Evolutionary conservation across 2,113 vertebrate species (phyloP).

Genomic region (Hoplias malabaricus): DNA sequence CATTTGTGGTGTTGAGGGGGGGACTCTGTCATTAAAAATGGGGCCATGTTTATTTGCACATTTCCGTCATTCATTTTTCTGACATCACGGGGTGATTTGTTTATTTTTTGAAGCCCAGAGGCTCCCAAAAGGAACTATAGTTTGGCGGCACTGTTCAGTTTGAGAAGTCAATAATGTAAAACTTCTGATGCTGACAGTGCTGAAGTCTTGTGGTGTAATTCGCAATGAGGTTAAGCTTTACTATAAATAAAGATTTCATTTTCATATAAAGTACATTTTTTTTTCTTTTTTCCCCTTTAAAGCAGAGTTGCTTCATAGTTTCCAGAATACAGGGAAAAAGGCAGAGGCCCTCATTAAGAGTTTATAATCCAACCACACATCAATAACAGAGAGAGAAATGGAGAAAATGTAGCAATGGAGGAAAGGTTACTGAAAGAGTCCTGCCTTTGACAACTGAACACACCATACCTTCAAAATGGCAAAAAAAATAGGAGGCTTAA

Average conservation of each 20-base stretch:
- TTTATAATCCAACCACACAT: constrained; percentile 73
- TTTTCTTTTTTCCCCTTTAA: constrained; percentile 14
- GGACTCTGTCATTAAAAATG: constrained; percentile 14
- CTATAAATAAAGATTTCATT: constrained; percentile 62
- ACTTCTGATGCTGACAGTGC: neutral
- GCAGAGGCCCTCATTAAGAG: constrained; percentile 62
- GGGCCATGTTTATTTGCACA: constrained; percentile 34
- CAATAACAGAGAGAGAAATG: constrained; percentile 61
- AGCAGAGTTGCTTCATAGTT: constrained; percentile 49
- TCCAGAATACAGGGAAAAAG: constrained; percentile 60
- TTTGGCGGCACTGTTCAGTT: neutral
- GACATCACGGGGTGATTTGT: neutral
- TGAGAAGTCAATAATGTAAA: neutral
- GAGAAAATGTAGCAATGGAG: constrained; percentile 46
- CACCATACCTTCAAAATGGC: constrained; percentile 73
- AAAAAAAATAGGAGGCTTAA: constrained; percentile 67
- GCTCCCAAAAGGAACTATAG: neutral
- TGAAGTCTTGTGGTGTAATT: neutral
- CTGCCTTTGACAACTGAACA: constrained; percentile 66
- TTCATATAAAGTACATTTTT: constrained; percentile 37
- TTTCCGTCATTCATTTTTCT: constrained; percentile 15
- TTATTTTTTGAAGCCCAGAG: constrained; percentile 37
- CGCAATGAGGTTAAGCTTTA: constrained; percentile 16
- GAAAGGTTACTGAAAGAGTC: constrained; percentile 74
- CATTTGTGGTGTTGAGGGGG: neutral